These are phyloP conservation scores for Heliocidaris tuberculata DNA, from an alignment of 35 echinoderm and acorn worm genomes.

Conservation along the genomic window DNA sequence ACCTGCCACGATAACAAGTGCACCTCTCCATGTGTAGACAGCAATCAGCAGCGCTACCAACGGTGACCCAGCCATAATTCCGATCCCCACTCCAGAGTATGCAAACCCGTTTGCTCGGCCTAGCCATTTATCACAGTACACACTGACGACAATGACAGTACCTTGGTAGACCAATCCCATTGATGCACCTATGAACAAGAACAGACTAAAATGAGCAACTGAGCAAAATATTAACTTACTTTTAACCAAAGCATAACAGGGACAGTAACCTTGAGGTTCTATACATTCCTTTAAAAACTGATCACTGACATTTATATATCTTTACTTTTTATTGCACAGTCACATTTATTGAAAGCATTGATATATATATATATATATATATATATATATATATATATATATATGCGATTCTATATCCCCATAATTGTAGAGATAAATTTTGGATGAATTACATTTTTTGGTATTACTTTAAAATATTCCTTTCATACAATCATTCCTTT, in stretches of 20 bases:
- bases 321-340: not conserved
- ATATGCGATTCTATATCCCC: too few species aligned
- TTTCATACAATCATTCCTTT: too few species aligned
- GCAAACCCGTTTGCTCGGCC: conserved; percentile 31
- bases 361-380: too few species aligned
- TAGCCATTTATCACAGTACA: conserved; percentile 21
- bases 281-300: not conserved
- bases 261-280: not conserved
- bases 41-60: not conserved
- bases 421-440: too few species aligned
- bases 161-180: not conserved
- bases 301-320: not conserved
- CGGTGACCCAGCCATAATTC: conserved; percentile 12
- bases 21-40: conserved; percentile 21
- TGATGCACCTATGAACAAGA: not conserved
- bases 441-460: too few species aligned
- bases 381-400: too few species aligned
- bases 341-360: not conserved
- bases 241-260: not conserved
- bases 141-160: not conserved
- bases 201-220: not conserved
- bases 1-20: conserved; percentile 25
- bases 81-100: not conserved
- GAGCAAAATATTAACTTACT: not conserved
- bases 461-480: too few species aligned